Conservation (phyloP, 1,140 invertebrate genomes). For the Dendroctonus valens region DNA sequence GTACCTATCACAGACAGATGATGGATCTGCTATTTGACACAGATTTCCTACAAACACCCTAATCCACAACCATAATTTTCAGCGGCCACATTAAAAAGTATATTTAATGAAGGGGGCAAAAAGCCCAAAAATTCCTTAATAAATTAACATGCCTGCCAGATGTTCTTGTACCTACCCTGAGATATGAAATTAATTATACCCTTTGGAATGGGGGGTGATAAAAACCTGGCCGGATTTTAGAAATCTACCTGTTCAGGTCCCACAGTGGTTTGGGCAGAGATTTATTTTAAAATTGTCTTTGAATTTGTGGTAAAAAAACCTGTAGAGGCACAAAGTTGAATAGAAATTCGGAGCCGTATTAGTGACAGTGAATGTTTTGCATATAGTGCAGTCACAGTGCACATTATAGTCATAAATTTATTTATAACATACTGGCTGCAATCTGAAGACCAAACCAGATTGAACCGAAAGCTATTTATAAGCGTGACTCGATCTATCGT, state of each 20-base stretch:
- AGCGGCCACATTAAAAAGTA: neutral
- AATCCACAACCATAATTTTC: neutral
- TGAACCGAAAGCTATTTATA: conserved; percentile 19
- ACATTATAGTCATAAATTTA: neutral
- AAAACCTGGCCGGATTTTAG: neutral
- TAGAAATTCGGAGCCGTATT: too few relatives aligned
- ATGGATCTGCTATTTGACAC: too few relatives aligned
- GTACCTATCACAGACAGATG: too few relatives aligned
- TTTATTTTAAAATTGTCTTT: neutral
- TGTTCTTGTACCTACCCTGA: conserved; percentile 13
- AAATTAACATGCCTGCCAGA: conserved; percentile 9
- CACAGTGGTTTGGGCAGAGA: neutral
- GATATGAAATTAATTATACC: conserved; percentile 14
- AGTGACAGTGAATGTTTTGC: too few relatives aligned
- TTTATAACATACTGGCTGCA: conserved; percentile 9
- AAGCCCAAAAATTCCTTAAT: conserved; percentile 9
- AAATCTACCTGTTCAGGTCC: conserved; percentile 8
- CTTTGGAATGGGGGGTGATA: conserved; percentile 6
- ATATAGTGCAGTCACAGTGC: too few relatives aligned
- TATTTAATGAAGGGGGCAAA: neutral
- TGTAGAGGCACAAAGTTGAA: too few relatives aligned
- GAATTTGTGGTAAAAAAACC: too few relatives aligned
- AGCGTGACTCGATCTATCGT: conserved; percentile 10
- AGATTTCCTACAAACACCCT: neutral
- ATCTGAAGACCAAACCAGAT: conserved; percentile 9